phyloP scores from a whole-genome alignment of 2,888 invertebrate genomes.

The Cancer borealis region DNA sequence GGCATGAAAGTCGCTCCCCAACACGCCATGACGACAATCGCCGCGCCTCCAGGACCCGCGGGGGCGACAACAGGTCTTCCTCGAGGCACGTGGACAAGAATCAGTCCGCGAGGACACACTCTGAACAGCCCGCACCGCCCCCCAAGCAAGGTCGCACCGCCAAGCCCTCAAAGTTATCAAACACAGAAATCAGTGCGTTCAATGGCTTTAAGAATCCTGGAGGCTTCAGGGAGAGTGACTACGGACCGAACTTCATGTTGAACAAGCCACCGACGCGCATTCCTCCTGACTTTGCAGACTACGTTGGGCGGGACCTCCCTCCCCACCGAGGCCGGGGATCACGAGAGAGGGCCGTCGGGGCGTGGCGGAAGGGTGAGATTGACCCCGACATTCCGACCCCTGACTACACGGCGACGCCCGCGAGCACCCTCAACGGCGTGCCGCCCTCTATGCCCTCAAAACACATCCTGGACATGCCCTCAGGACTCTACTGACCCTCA shows the following conservation, averaged over 20 bases:
- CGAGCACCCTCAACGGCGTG: constrained; percentile 69
- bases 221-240: constrained; percentile 75
- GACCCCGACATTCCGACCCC: constrained; percentile 77
- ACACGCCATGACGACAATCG: constrained; percentile 65
- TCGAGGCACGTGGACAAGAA: constrained; percentile 56
- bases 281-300: constrained; percentile 68
- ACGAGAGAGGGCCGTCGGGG: constrained; percentile 61
- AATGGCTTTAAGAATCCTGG: constrained; percentile 75
- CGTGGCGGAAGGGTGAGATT: constrained; percentile 67
- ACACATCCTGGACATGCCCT: constrained; percentile 77
- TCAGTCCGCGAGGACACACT: constrained; percentile 22
- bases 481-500: constrained; percentile 75
- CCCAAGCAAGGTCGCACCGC: constrained; percentile 52
- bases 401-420: constrained; percentile 75
- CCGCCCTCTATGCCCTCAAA: constrained; percentile 61
- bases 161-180: constrained; percentile 65
- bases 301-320: constrained; percentile 68
- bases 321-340: constrained; percentile 57
- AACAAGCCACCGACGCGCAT: constrained; percentile 70
- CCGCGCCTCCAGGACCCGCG: constrained; percentile 54
- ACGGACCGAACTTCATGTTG: constrained; percentile 76
- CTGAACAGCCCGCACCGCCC: constrained; percentile 20
- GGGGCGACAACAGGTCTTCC: constrained; percentile 56
- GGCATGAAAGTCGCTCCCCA: constrained; percentile 62
- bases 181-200: constrained; percentile 72